phyloP scores from a whole-genome alignment of 92 coral and sea anemone species.

The Micromussa lordhowensis region DNA sequence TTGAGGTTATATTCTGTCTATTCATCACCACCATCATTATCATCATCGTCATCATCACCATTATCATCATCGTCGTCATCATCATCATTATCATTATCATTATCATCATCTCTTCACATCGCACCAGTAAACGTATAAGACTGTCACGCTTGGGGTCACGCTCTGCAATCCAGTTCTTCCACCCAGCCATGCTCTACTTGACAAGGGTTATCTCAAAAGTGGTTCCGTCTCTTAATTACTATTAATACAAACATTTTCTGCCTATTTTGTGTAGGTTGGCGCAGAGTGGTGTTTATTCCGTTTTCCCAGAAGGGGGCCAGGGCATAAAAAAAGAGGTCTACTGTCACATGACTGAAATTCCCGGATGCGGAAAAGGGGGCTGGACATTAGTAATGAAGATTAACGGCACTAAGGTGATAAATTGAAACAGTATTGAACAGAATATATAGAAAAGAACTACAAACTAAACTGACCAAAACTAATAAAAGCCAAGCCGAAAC shows the following conservation, averaged over 20 bases:
- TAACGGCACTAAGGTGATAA: conserved; percentile 21
- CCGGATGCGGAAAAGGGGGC: conserved; percentile 37
- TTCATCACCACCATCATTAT: too few species aligned
- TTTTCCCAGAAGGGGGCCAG: not conserved
- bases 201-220: too few species aligned
- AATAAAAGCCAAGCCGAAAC: not conserved
- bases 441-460: not conserved
- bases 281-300: not conserved
- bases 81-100: too few species aligned
- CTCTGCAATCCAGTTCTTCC: too few species aligned
- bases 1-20: not conserved
- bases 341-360: conserved; percentile 31
- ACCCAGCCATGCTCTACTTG: too few species aligned
- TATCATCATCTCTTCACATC: too few species aligned
- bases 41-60: too few species aligned
- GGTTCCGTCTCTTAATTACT: too few species aligned
- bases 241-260: not conserved
- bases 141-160: too few species aligned
- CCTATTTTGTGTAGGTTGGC: not conserved
- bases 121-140: too few species aligned
- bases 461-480: not conserved
- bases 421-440: not conserved
- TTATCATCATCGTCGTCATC: too few species aligned
- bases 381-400: conserved; percentile 40
- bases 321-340: conserved; percentile 2